These are phyloP conservation scores for Hyppa rectilinea DNA, from an alignment of 2,888 invertebrate genomes.

Conservation along the genomic window DNA sequence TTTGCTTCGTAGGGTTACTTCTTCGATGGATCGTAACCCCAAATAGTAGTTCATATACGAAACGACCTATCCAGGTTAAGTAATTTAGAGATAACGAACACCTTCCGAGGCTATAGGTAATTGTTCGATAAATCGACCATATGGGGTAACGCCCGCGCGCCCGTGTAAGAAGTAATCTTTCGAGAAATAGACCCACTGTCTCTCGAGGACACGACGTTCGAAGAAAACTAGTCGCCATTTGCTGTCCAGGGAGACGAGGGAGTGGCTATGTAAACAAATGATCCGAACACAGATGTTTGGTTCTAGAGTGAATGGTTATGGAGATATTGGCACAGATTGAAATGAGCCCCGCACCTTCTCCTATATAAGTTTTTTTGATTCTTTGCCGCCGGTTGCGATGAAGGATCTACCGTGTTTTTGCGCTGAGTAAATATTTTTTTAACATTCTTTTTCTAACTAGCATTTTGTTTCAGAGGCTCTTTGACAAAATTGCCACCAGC, in stretches of 20 bases:
- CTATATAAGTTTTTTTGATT: neutral
- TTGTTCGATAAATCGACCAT: neutral
- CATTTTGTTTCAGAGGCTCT: conserved; percentile 3
- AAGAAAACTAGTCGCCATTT: neutral
- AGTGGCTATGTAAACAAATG: neutral
- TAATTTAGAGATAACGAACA: neutral
- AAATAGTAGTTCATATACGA: neutral
- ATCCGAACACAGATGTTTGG: conserved; percentile 16
- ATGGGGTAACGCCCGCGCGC: neutral
- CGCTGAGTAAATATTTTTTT: neutral
- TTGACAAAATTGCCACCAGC: neutral
- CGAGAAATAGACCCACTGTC: neutral
- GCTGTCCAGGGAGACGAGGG: neutral
- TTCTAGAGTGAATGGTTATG: conserved; percentile 21
- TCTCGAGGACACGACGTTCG: too few species aligned
- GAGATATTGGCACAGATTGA: conserved; percentile 16
- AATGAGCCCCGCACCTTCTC: conserved; percentile 7
- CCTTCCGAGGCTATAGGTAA: neutral
- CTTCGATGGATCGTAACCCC: neutral
- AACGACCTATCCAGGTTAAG: neutral
- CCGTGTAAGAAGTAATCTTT: neutral
- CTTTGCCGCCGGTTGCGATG: conserved; percentile 1
- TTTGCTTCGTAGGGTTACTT: neutral
- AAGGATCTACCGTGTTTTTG: neutral
- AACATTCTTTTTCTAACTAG: neutral